Percentiles rank a stretch among this genome's conserved stretches.
These are phyloP conservation scores for Ispidina picta DNA, from an alignment of 2,797 vertebrate genomes.

Conservation along the genomic window DNA sequence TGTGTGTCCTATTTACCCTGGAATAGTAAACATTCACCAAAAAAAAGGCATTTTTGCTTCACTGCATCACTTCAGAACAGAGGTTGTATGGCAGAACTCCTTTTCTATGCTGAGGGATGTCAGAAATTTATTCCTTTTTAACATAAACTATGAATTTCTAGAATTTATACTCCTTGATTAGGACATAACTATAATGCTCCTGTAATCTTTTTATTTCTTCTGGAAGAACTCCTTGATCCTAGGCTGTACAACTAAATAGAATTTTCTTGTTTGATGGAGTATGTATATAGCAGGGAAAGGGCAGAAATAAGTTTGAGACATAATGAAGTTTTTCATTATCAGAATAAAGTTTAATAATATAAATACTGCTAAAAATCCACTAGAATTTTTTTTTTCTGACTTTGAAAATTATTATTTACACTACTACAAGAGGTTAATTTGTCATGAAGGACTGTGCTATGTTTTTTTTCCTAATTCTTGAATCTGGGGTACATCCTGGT, in stretches of 20 bases:
- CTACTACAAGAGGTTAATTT: neutral
- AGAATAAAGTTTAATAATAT: neutral
- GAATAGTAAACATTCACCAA: neutral
- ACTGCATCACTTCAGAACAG: neutral
- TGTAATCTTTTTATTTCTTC: neutral
- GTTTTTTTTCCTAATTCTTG: neutral
- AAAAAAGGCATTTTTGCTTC: neutral
- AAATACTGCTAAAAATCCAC: neutral
- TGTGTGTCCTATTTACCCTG: neutral
- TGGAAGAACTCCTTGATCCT: rapidly evolving
- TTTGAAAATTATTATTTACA: neutral
- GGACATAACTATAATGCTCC: neutral
- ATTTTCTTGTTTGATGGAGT: neutral
- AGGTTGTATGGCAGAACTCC: neutral
- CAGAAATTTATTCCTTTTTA: neutral
- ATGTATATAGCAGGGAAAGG: neutral
- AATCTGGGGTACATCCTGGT: neutral
- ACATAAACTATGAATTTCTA: neutral
- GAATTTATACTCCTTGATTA: neutral
- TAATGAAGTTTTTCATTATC: neutral
- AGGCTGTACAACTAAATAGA: neutral
- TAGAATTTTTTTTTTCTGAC: neutral
- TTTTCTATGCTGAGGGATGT: neutral
- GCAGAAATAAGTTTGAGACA: neutral
- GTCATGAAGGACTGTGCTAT: neutral